Evolutionary conservation across 1,140 invertebrate species (phyloP).

Genomic region (Laupala kohalensis): DNA sequence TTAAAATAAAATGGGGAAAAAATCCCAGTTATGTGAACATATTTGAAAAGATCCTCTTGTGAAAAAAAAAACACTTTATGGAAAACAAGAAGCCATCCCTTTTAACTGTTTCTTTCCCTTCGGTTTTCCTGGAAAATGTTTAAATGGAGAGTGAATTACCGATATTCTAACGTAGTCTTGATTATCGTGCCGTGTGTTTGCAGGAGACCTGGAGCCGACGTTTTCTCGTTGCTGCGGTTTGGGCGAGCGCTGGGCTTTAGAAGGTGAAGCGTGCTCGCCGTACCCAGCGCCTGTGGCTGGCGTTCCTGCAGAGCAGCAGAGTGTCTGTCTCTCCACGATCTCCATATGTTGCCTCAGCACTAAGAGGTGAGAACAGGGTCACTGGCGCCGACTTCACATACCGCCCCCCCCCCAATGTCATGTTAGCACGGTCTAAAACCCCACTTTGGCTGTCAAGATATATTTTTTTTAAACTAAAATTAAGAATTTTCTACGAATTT

Average conservation of each 20-base stretch:
- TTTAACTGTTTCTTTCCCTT: too few relatives aligned
- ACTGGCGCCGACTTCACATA: background rate
- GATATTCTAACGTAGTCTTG: too few relatives aligned
- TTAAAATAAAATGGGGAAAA: too few relatives aligned
- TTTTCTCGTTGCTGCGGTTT: conserved; percentile 36
- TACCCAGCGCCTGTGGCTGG: conserved; percentile 32
- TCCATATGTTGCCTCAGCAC: conserved; percentile 36
- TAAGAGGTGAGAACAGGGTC: conserved; percentile 21
- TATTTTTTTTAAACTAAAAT: background rate
- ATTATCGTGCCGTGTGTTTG: background rate
- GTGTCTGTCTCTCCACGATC: conserved; percentile 33
- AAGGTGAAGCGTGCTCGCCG: conserved; percentile 29
- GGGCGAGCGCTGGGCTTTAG: conserved; percentile 33
- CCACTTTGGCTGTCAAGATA: background rate
- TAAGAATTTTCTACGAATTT: background rate
- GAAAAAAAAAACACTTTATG: too few relatives aligned
- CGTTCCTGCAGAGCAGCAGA: conserved; percentile 30
- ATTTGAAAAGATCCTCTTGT: too few relatives aligned
- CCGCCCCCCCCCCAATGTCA: background rate
- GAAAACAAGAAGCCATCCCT: too few relatives aligned
- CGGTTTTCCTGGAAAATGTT: too few relatives aligned
- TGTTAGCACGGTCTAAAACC: too few relatives aligned
- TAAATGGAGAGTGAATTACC: too few relatives aligned
- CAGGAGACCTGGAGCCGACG: conserved; percentile 24
- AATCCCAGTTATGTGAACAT: too few relatives aligned